phyloP scores from a whole-genome alignment of 1,140 invertebrate species.

The Drosophila fuyamai region DNA sequence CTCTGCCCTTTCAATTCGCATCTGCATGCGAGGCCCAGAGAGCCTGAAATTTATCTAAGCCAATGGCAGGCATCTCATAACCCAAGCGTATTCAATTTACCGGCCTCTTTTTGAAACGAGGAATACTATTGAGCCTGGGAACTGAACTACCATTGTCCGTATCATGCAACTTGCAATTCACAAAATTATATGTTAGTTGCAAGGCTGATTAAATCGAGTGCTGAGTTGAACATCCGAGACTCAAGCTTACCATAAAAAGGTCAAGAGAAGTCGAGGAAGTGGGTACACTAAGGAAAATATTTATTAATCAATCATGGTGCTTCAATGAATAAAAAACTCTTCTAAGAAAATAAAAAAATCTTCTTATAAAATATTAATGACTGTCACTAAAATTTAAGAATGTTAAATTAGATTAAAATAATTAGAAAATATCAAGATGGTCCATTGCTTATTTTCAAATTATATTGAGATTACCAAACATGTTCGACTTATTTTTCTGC shows the following conservation, averaged over 20 bases:
- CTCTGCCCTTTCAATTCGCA: slow-evolving; percentile 32
- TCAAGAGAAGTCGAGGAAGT: slow-evolving; percentile 29
- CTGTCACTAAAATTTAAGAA: no score
- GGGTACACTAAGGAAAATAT: background rate
- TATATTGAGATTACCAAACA: background rate
- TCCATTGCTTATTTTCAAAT: no score
- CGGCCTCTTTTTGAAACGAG: slow-evolving; percentile 14
- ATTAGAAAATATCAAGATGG: no score
- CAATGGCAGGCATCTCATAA: slow-evolving; percentile 48
- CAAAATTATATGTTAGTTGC: slow-evolving; percentile 50
- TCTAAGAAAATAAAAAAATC: no score
- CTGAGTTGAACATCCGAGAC: slow-evolving; percentile 20
- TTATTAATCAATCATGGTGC: no score
- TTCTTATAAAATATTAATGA: no score
- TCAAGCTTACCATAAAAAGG: slow-evolving; percentile 38
- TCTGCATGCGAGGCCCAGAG: slow-evolving; percentile 16
- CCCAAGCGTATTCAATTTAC: slow-evolving; percentile 71
- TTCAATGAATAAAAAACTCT: no score
- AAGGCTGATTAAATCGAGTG: slow-evolving; percentile 45
- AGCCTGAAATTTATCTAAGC: slow-evolving; percentile 28
- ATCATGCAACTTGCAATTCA: slow-evolving; percentile 43
- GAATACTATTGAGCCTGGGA: slow-evolving; percentile 15
- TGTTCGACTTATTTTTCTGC: background rate
- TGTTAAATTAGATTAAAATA: no score
- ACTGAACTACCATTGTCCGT: slow-evolving; percentile 28